Base-by-base conservation (phyloP, 2,113 vertebrate genomes). In the Phycodurus eques region DNA sequence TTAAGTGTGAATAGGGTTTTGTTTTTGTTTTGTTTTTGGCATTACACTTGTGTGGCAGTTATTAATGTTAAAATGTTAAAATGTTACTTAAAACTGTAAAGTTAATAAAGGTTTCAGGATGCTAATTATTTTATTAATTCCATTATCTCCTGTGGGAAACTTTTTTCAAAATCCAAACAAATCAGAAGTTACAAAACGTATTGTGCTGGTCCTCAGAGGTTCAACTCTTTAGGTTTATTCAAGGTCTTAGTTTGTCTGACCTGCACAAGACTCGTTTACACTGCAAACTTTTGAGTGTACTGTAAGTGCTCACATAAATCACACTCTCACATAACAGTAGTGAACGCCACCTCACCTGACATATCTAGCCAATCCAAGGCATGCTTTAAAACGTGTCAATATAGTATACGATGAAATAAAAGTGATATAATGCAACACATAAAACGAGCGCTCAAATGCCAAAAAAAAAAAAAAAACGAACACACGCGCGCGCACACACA, bases 391-490 rank as follows among this genome's bases (percentile, higher is more conserved):
- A 61, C 27, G 8, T 65, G 46, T 54, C 43, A 12, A 79, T 73
- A 77, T 63, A 43, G 53, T 64, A 71, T 65, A 80, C 57, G 39
- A 67, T 42, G 31, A 42, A 71, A 76, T 78, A 70, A 70, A 71
- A 82, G 74, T 54, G 53, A 81, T 70, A 83, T 67, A 76, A 78
- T 79, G 72, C 59, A 61, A 67, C 39, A 79, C 77, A 80, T 82
- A 67, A 77, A 77, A 43, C 53, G 64, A 74, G 61, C 63, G 61
- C 70, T 82, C 56, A 76, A 72, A 80, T 13, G 54, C 75, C 61
- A 79, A 74, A 68, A 79, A 83, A 77, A 77, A 27, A 27, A 1
- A 27, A 27, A 27, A 27, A 27, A 27, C 27, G 27, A 27, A 27
- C 27, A 27, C 27, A 27, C 27, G 1, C 27, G 27, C 27, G 27